These are phyloP conservation scores for Gallinago media DNA, from an alignment of 2,113 vertebrate genomes.

Conservation along the genomic window DNA sequence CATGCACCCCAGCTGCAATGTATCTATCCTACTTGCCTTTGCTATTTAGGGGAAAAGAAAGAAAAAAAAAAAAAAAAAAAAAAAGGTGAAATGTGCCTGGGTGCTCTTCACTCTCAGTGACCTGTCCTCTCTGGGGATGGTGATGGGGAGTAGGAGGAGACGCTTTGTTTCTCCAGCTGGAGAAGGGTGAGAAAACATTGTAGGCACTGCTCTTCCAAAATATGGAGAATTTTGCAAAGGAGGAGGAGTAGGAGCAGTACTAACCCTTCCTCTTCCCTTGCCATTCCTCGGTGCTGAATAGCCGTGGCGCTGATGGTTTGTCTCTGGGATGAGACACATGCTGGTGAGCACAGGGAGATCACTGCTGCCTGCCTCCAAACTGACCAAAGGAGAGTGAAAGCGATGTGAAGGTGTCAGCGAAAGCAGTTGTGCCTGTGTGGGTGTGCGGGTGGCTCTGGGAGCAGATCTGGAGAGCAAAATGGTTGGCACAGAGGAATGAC, in stretches of 20 bases:
- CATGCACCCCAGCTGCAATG: neutral
- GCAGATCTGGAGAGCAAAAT: neutral
- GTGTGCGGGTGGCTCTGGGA: neutral
- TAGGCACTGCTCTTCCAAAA: neutral
- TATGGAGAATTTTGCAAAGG: neutral
- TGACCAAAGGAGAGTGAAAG: neutral
- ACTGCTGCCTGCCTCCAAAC: neutral
- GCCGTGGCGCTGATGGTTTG: fast-evolving
- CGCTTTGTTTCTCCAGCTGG: neutral
- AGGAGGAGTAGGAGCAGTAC: neutral
- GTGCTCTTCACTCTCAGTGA: neutral
- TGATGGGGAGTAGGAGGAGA: neutral
- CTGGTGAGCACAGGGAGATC: neutral
- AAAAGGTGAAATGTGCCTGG: neutral
- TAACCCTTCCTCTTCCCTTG: neutral
- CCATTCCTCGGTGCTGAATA: neutral
- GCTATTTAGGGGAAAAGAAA: neutral
- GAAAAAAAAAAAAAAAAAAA: no score
- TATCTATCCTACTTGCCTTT: neutral
- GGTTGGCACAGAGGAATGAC: neutral
- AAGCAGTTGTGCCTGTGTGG: neutral
- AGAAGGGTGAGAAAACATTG: neutral
- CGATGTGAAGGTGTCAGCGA: neutral
- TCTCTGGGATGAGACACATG: neutral
- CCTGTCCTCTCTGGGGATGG: neutral